These are phyloP conservation scores for Peromyscus aztecus DNA, from an alignment of 2,797 vertebrate species.

Conservation along the genomic window DNA sequence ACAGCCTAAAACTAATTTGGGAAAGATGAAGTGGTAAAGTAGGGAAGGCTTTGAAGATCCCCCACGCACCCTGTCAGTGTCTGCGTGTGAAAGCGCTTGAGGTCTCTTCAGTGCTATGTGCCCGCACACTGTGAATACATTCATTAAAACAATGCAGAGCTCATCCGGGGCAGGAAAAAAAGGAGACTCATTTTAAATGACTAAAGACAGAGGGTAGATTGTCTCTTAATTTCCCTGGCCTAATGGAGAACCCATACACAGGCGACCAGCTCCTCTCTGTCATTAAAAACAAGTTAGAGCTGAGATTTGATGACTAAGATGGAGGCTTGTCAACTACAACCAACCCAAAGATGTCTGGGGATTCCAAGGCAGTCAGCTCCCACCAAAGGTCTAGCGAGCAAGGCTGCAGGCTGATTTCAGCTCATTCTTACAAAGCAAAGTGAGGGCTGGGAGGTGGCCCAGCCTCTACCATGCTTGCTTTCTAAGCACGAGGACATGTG, in stretches of 20 bases:
- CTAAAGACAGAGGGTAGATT: slow-evolving; percentile 53
- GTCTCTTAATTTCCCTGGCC: slow-evolving; percentile 72
- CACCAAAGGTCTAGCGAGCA: background rate
- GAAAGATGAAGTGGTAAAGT: slow-evolving; percentile 66
- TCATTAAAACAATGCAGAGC: slow-evolving; percentile 81
- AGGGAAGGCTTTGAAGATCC: slow-evolving; percentile 77
- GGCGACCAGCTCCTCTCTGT: slow-evolving; percentile 23
- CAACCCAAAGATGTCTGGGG: slow-evolving; percentile 67
- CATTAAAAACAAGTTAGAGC: slow-evolving; percentile 71
- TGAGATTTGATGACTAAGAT: background rate
- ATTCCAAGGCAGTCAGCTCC: slow-evolving; percentile 52
- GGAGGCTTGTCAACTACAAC: slow-evolving; percentile 54
- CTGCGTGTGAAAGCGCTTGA: slow-evolving; percentile 76
- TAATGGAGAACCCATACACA: slow-evolving; percentile 55
- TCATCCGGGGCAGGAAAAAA: slow-evolving; percentile 71
- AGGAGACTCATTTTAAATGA: slow-evolving; percentile 77
- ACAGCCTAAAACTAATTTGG: slow-evolving; percentile 75
- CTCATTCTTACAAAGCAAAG: slow-evolving; percentile 53
- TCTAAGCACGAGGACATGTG: background rate
- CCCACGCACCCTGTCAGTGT: slow-evolving; percentile 58
- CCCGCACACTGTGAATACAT: slow-evolving; percentile 77
- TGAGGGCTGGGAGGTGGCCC: background rate
- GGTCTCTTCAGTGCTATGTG: slow-evolving; percentile 48
- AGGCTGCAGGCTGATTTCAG: background rate
- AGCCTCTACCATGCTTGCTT: background rate